Evolutionary conservation across 2,113 vertebrate genomes (phyloP), one percentile per base, ranked within the genome.

Genomic region (Bujurquina vittata): DNA sequence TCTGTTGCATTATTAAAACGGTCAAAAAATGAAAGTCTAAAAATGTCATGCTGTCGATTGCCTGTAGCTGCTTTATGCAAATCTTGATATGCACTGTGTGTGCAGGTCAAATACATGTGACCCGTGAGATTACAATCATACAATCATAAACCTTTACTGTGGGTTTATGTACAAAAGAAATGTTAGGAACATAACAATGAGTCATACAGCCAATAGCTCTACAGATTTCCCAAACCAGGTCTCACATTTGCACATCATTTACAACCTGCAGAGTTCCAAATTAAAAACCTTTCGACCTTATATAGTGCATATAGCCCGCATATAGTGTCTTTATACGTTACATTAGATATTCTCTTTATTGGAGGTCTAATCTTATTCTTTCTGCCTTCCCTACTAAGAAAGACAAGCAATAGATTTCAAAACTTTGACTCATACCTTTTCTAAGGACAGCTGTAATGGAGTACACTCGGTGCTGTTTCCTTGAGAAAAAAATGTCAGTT

Each of bases 401-500:
- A 23, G 49, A 37, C 33, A 75, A 83, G 46, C 52, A 33, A 79
- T 79, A 14, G 77, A 54, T 77, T 81, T 80, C 74, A 77, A 26
- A 73, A 31, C 56, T 83, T 46, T 33, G 43, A 79, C 77, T 74
- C 1, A 46, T 69, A 35, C 63, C 60, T 81, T 84, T n/a, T 80
- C 18, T 58, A 76, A 62, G 60, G 69, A 63, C 67, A 83, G 83
- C 69, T 54, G 55, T 4, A 23, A 73, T 40, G 72, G 54, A 81
- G 29, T 18, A 33, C 52, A 77, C 75, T 88, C 65, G 33, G 12
- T 23, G 7, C 55, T n/a, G 12, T 89, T 77, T 84, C 77, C 69
- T 89, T 88, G 90, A 83, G 23, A 84, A 63, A 74, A 74, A 79
- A 52, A 58, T 0, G 59, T 56, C n/a, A 49, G 57, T 23, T 79